These are phyloP conservation scores for Limnephilus auricula DNA, from an alignment of 2,888 invertebrate species.

Conservation along the genomic window DNA sequence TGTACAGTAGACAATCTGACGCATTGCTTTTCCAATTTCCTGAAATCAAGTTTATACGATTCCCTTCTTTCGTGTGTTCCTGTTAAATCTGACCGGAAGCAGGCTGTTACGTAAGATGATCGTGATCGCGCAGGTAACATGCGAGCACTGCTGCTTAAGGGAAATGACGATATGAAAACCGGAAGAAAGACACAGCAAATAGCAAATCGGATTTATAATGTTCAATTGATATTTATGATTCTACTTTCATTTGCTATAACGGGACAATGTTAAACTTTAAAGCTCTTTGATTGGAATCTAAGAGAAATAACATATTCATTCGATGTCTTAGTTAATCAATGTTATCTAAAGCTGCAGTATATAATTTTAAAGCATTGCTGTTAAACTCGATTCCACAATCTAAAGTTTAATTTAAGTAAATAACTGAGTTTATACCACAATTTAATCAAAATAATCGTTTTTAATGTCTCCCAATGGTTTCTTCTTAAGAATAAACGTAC, in stretches of 20 bases:
- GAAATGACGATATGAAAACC: not conserved
- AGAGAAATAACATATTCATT: not conserved
- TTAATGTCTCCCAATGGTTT: too few species aligned
- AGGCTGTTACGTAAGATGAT: not conserved
- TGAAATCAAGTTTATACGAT: not conserved
- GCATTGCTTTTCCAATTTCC: not conserved
- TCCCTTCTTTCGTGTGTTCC: not conserved
- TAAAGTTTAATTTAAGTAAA: too few species aligned
- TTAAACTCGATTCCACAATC: not conserved
- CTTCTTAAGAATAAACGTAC: too few species aligned
- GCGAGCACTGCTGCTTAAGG: not conserved
- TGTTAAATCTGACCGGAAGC: too few species aligned
- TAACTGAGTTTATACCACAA: too few species aligned
- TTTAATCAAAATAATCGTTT: too few species aligned
- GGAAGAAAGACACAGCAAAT: not conserved
- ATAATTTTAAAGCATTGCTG: not conserved
- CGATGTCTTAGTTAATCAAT: not conserved
- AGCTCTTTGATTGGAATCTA: not conserved
- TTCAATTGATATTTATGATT: not conserved
- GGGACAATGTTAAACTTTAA: not conserved
- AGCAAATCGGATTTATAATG: not conserved
- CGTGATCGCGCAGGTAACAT: not conserved
- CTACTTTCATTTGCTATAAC: not conserved
- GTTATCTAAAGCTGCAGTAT: not conserved
- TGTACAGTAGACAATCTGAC: not conserved